Evolutionary conservation across 53 echinoderm and acorn worm species (phyloP), one percentile per base, ranked within the genome.

Genomic region (Antedon mediterranea): DNA sequence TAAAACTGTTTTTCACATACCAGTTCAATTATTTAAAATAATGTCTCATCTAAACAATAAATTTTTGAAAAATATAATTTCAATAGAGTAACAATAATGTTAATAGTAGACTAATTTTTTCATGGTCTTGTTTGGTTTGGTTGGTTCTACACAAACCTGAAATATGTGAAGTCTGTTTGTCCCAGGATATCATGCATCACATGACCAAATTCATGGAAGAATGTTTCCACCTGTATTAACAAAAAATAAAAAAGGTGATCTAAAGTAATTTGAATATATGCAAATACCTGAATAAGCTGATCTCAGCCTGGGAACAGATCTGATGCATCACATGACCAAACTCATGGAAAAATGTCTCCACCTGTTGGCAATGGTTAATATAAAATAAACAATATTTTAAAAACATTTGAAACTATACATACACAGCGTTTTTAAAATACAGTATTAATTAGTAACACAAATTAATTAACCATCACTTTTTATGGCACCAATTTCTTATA

Each of bases 241-340:
- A 78, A 28, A 88, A 30, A 33, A 85, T 27, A 71, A 81, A 44
- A 76, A 43, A 81, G 43, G 33, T 43, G 11, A 87, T 18, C 37
- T 33, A 28, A 29, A 32, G 0, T 28, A 71, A 32, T 11, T 33
- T 44, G 20, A 73, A 15, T 2, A 32, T 34, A 28, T 28, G 7
- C 37, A 26, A 57, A 57, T 95, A 95, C 97, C 97, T 95, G 91
- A 95, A 95, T 82, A 95, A 82, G 43, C 87, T 78, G 81, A 91
- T 87, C 31, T 95, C 87, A 14, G 89, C 84, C 34, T 91, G 84
- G 75, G 89, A 89, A 83, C 94, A 94, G 0, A 94, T 79, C 84
- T 94, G 94, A 72, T 94, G 94, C 94, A 94, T 94, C 78, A 94
- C 94, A 77, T 94, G 94, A 73, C 94, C 94, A 89, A 94, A 94